These are phyloP conservation scores for Tamias sibiricus DNA, from an alignment of 2,113 vertebrate genomes.

Conservation along the genomic window DNA sequence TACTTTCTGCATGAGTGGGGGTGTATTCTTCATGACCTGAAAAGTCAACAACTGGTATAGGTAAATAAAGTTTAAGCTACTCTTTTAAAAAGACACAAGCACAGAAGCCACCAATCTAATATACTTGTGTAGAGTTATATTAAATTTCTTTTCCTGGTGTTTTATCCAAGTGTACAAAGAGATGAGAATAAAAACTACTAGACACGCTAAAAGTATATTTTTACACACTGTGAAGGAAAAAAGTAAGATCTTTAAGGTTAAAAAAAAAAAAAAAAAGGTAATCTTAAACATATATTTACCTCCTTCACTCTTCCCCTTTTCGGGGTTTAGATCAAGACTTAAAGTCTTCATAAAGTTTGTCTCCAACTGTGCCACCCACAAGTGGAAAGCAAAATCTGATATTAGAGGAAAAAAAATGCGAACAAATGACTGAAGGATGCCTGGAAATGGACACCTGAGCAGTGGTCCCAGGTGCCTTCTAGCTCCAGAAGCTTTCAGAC, in stretches of 20 bases:
- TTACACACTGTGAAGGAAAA: neutral
- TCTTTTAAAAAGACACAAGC: neutral
- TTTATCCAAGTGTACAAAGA: neutral
- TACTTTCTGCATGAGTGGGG: conserved; percentile 33
- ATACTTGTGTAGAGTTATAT: neutral
- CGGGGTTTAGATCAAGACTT: neutral
- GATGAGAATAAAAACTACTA: neutral
- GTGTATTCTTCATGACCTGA: neutral
- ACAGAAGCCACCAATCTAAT: neutral
- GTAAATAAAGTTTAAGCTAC: neutral
- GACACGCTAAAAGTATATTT: neutral
- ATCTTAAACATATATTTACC: neutral
- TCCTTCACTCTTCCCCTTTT: neutral
- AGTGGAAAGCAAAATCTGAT: conserved; percentile 18
- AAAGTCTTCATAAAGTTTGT: neutral
- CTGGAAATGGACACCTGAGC: neutral
- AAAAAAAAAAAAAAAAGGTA: neutral
- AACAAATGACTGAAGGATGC: neutral
- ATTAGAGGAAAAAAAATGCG: neutral
- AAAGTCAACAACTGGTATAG: conserved; percentile 44
- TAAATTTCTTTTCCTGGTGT: neutral
- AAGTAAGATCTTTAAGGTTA: neutral
- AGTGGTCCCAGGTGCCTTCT: neutral
- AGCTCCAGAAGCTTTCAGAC: conserved; percentile 12
- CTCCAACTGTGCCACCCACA: neutral